Conservation (phyloP, 1,140 invertebrate species). For the Neelides sp. region DNA sequence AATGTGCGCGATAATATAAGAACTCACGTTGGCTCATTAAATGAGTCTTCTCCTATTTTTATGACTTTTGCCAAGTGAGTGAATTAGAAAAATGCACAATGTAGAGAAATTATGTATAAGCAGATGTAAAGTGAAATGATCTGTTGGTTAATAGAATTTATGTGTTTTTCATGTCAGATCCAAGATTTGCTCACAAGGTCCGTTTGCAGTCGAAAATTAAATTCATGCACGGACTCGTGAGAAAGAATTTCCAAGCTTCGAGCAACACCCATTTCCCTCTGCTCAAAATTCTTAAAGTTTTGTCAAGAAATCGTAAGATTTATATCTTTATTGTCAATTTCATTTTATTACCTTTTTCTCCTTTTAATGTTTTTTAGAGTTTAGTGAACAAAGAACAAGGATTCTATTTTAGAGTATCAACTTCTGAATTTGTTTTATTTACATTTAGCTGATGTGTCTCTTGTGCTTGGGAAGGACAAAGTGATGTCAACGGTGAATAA, state of each 20-base stretch:
- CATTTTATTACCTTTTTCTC: neutral
- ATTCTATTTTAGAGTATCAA: neutral
- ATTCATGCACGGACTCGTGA: conserved; percentile 47
- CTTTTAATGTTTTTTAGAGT: conserved; percentile 7
- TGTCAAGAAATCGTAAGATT: conserved; percentile 48
- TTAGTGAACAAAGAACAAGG: neutral
- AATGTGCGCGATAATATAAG: too few relatives aligned
- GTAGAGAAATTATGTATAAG: too few relatives aligned
- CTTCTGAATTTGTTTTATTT: conserved; percentile 27
- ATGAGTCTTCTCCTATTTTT: too few relatives aligned
- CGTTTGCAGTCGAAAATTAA: conserved; percentile 46
- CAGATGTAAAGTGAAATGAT: too few relatives aligned
- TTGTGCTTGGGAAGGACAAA: conserved; percentile 49
- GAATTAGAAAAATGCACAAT: too few relatives aligned
- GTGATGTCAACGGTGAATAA: conserved; percentile 48
- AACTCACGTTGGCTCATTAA: too few relatives aligned
- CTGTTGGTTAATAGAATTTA: too few relatives aligned
- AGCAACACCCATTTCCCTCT: conserved; percentile 46
- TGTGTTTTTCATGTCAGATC: conserved; percentile 42
- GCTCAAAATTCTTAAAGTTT: conserved; percentile 48
- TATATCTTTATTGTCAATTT: neutral
- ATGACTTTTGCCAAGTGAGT: too few relatives aligned
- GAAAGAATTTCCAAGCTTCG: conserved; percentile 45
- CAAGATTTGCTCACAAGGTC: conserved; percentile 48
- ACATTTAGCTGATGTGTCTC: conserved; percentile 47